A percentile compares a stretch with the other conserved stretches of the same genome.
phyloP scores from a whole-genome alignment of 2,113 vertebrate genomes.

The Gnathonemus echidnorhynchus region DNA sequence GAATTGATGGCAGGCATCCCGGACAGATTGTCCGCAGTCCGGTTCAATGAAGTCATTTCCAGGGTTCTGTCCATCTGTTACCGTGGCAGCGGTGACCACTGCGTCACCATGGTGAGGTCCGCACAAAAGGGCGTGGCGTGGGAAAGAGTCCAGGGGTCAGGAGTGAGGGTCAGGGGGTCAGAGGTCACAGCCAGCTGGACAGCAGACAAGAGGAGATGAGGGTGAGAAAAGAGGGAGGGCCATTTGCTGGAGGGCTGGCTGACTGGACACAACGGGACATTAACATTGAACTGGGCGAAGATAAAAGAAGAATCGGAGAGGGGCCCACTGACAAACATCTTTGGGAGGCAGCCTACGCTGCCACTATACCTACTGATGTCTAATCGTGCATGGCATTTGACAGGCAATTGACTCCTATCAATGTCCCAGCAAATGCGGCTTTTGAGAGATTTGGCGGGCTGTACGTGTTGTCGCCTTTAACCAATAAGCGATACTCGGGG shows the following conservation, averaged over 20 bases:
- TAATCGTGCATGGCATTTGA: constrained; percentile 56
- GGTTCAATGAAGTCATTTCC: constrained; percentile 65
- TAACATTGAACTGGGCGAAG: constrained; percentile 66
- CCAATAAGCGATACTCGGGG: constrained; percentile 42
- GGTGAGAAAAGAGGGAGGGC: constrained; percentile 66
- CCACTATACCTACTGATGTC: constrained; percentile 43
- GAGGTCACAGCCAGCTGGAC: constrained; percentile 70
- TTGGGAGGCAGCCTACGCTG: constrained; percentile 37
- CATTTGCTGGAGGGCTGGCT: constrained; percentile 37
- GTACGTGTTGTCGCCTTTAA: constrained; percentile 25
- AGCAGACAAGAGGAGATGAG: constrained; percentile 63
- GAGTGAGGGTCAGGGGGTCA: constrained; percentile 62
- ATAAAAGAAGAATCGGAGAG: constrained; percentile 21
- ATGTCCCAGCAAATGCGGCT: constrained; percentile 45
- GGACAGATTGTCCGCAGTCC: constrained; percentile 41
- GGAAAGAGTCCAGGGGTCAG: constrained; percentile 69
- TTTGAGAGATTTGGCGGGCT: constrained; percentile 40
- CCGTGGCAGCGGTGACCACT: constrained; percentile 60
- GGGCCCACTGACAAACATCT: constrained; percentile 37
- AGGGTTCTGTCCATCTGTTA: constrained; percentile 68
- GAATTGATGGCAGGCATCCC: constrained; percentile 27
- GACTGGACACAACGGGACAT: constrained; percentile 57
- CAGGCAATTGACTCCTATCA: constrained; percentile 63
- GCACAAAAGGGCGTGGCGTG: constrained; percentile 72
- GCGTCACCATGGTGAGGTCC: constrained; percentile 61